phyloP scores from a whole-genome alignment of 2,113 vertebrate species.

The Octodon degus region DNA sequence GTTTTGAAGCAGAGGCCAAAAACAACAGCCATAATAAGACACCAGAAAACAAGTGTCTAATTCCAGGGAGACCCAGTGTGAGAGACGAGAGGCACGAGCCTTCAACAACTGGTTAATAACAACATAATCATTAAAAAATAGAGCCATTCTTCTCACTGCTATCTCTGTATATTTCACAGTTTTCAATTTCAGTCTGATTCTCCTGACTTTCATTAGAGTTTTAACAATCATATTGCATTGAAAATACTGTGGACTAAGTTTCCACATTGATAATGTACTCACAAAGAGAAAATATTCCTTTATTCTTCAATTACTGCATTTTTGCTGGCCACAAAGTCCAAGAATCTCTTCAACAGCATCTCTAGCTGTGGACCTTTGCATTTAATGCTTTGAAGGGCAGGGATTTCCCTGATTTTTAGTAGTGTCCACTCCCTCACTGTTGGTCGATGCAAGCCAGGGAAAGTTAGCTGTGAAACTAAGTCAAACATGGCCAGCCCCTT shows the following conservation, averaged over 20 bases:
- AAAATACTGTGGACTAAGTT: neutral
- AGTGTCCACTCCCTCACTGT: neutral
- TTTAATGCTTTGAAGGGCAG: neutral
- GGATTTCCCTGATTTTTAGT: neutral
- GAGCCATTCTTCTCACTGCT: neutral
- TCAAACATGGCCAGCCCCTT: neutral
- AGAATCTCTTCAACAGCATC: neutral
- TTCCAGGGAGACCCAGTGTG: neutral
- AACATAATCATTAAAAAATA: neutral
- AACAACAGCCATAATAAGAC: neutral
- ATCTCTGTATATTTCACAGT: neutral
- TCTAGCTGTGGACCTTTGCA: neutral
- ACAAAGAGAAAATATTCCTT: neutral
- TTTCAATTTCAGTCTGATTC: constrained; percentile 17
- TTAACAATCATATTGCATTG: neutral
- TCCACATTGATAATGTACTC: neutral
- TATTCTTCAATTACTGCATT: neutral
- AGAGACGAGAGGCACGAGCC: neutral
- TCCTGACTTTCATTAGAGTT: neutral
- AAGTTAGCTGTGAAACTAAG: neutral
- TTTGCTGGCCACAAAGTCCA: neutral
- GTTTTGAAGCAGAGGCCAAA: neutral
- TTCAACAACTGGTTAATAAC: neutral
- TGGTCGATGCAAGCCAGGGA: neutral
- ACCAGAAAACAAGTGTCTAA: neutral